These are phyloP conservation scores for Ditylenchus weischeri DNA, from an alignment of 2,888 invertebrate genomes.

Conservation along the genomic window DNA sequence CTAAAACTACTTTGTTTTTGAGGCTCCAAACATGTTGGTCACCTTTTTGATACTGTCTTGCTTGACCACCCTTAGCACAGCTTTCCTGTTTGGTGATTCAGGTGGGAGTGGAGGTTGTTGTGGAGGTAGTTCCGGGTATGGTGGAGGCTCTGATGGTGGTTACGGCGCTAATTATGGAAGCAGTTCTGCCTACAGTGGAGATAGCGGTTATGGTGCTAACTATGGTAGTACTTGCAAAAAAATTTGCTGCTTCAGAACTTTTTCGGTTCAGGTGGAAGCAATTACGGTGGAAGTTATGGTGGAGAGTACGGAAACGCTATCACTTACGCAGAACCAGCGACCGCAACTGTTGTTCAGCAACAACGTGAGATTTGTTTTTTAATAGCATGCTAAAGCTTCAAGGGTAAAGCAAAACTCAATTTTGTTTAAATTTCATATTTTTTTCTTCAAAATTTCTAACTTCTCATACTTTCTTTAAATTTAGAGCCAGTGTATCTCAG, in stretches of 20 bases:
- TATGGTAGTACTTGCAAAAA: not conserved
- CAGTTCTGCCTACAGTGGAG: not conserved
- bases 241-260: not conserved
- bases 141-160: constrained; percentile 13
- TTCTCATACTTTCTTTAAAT: not conserved
- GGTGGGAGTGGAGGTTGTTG: constrained; percentile 22
- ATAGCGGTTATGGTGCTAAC: constrained; percentile 3
- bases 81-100: not conserved
- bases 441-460: not conserved
- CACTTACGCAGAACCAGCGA: not conserved
- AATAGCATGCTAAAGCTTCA: no score
- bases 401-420: not conserved
- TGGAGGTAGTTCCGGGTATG: constrained; percentile 7
- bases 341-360: constrained; percentile 4
- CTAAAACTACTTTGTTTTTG: not conserved
- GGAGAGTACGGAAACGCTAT: not conserved
- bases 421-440: no score
- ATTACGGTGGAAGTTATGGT: not conserved
- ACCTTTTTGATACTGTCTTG: not conserved
- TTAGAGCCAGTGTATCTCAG: constrained; percentile 1
- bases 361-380: no score
- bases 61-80: not conserved
- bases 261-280: no score
- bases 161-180: not conserved
- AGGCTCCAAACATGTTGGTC: not conserved